Base-by-base conservation (phyloP, 2,888 invertebrate species). In the Scaptomyza tumidula region DNA sequence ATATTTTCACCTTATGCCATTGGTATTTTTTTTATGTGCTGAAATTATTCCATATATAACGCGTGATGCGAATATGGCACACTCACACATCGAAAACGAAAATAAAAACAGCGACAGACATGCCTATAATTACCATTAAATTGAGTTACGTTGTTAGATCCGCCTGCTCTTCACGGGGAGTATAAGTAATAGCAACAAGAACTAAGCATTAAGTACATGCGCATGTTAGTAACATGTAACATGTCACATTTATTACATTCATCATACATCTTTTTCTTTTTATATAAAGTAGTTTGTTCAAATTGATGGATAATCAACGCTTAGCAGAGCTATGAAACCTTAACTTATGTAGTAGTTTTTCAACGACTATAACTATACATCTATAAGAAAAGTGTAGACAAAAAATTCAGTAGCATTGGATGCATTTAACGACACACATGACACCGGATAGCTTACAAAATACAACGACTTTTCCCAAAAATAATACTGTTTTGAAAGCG, bases 101-200 rank as follows among this genome's bases (percentile, higher is more conserved):
- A 57, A 67, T 67, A 83, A 68, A 68, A 80, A 45, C 77, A 80
- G 63, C 69, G 58, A 78, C 81, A 58, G 76, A 67, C 86, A 62
- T 75, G 81, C 85, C 84, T 87, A 81, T 82, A 87, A 87, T 86
- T 86, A 86, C 80, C 78, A 67, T 66, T 63, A 84, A 86, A 86
- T 81, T 81, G 68, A 78, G 87, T 84, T 86, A 80, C 68, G 74
- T 69, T 84, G 85, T 78, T 75, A 78, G 75, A 75, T 64, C 60
- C 44, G 68, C 46, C 45, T 49, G 64, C 16, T 58, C 75, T 53
- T 69, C 44, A 65, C 64, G 39, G 75, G 78, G 75, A 75, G 75
- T 78, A 75, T 78, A 56, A 39, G 75, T 60, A 66, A 57, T 63
- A 65, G 57, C 65, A 60, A 35, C 57, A 24, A 19, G 19, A 19